Conservation (phyloP, 2,888 invertebrate species). For the Drosophila ezoana region DNA sequence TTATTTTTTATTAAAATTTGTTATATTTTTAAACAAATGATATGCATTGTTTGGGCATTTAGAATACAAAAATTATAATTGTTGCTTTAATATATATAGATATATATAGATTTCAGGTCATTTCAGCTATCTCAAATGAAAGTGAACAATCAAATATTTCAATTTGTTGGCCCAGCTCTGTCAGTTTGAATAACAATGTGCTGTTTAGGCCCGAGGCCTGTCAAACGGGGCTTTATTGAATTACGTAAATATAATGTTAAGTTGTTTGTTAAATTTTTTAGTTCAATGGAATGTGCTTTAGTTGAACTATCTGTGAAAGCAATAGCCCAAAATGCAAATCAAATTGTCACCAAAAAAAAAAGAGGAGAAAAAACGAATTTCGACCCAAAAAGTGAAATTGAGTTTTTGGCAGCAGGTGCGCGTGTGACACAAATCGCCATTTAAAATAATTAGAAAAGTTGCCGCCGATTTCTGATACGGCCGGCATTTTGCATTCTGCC, state of each 20-base stretch:
- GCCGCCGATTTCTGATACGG: slow-evolving; percentile 53
- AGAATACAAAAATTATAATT: too few species aligned
- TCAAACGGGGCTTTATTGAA: slow-evolving; percentile 17
- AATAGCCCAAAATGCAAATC: slow-evolving; percentile 42
- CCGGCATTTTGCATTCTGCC: slow-evolving; percentile 34
- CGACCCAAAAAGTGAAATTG: slow-evolving; percentile 30
- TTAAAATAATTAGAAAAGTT: slow-evolving; percentile 79
- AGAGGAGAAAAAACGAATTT: slow-evolving; percentile 3
- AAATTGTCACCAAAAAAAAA: slow-evolving; percentile 34
- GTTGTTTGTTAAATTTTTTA: slow-evolving; percentile 22
- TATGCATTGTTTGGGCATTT: too few species aligned
- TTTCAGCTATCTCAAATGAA: background rate
- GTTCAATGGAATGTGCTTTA: background rate
- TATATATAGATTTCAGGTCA: slow-evolving; percentile 8
- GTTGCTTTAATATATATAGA: too few species aligned
- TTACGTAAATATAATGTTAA: slow-evolving; percentile 16
- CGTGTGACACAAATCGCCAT: slow-evolving; percentile 74
- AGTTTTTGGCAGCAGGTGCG: slow-evolving; percentile 42
- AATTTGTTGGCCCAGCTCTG: slow-evolving; percentile 1
- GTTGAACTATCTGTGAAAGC: slow-evolving; percentile 23
- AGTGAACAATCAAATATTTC: slow-evolving; percentile 3
- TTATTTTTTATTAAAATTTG: too few species aligned
- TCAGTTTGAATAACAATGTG: slow-evolving; percentile 19
- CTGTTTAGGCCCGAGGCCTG: slow-evolving; percentile 7
- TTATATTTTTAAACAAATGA: too few species aligned